Conservation (phyloP, 1,140 invertebrate genomes). For the Drosophila aff. region DNA sequence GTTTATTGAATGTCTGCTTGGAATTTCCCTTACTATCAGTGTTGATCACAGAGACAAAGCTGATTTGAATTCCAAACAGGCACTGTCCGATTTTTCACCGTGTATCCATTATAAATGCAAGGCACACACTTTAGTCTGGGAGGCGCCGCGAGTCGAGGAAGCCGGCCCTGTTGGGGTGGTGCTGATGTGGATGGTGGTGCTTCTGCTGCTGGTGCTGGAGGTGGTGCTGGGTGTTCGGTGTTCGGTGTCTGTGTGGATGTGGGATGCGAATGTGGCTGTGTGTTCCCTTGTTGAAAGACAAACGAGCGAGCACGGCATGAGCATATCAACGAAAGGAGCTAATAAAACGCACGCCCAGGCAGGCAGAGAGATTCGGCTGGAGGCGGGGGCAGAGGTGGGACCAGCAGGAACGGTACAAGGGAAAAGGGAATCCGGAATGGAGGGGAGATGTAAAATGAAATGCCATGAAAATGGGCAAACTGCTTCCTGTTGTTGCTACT, state of each 20-base stretch:
- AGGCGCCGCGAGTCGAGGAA: conserved; percentile 64
- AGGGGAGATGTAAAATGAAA: conserved; percentile 68
- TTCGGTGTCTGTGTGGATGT: conserved; percentile 30
- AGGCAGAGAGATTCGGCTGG: conserved; percentile 32
- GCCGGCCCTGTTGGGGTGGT: conserved; percentile 32
- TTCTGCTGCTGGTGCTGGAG: conserved; percentile 15
- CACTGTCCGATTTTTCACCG: conserved; percentile 29
- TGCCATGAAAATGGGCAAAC: conserved; percentile 82
- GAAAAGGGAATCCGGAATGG: neutral
- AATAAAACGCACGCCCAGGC: conserved; percentile 75
- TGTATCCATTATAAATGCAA: conserved; percentile 73
- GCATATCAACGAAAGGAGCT: conserved; percentile 83
- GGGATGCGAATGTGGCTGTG: conserved; percentile 27
- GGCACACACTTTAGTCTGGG: conserved; percentile 62
- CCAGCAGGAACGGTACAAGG: conserved; percentile 2
- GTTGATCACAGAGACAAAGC: neutral
- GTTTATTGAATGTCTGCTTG: neutral
- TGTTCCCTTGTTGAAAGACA: conserved; percentile 70
- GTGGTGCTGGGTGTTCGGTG: conserved; percentile 23
- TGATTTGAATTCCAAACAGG: conserved; percentile 13
- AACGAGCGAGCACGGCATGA: conserved; percentile 78
- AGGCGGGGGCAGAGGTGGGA: conserved; percentile 3
- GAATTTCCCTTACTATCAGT: conserved; percentile 2
- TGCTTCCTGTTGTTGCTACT: conserved; percentile 76
- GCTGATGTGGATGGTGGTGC: conserved; percentile 21